phyloP scores from a whole-genome alignment of 2,797 vertebrate species.

The Carduelis carduelis region DNA sequence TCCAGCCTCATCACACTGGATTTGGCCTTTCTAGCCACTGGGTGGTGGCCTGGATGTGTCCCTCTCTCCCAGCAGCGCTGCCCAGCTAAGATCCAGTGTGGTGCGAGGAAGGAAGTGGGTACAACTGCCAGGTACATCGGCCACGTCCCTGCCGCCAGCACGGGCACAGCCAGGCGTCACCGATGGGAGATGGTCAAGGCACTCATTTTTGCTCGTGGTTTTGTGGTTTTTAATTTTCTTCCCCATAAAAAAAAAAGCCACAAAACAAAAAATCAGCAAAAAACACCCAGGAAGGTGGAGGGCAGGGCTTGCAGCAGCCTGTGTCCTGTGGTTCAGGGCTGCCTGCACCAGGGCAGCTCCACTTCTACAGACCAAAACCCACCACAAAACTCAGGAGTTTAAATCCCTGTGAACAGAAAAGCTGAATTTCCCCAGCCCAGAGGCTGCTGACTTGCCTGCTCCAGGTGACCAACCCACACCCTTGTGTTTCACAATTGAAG shows the following conservation, averaged over 20 bases:
- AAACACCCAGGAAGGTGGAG: background rate
- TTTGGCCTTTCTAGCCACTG: background rate
- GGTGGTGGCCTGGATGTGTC: background rate
- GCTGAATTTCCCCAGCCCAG: background rate
- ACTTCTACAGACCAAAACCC: background rate
- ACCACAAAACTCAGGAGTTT: background rate
- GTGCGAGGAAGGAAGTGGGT: background rate
- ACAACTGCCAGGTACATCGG: background rate
- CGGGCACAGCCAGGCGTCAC: background rate
- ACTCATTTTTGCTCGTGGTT: constrained; percentile 38
- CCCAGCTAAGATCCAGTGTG: background rate
- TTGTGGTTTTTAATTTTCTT: background rate
- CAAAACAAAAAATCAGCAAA: background rate
- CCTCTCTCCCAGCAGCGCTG: background rate
- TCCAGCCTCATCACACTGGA: background rate
- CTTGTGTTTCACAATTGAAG: rapidly evolving
- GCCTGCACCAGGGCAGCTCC: rapidly evolving
- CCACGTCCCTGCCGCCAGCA: rapidly evolving
- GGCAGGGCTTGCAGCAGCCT: background rate
- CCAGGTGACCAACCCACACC: background rate
- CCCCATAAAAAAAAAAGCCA: background rate
- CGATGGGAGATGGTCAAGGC: constrained; percentile 18
- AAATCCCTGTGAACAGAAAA: background rate
- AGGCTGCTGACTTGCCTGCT: background rate
- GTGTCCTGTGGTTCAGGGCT: rapidly evolving